These are phyloP conservation scores for Chymomyza amoena DNA, from an alignment of 2,888 invertebrate species.

Conservation along the genomic window DNA sequence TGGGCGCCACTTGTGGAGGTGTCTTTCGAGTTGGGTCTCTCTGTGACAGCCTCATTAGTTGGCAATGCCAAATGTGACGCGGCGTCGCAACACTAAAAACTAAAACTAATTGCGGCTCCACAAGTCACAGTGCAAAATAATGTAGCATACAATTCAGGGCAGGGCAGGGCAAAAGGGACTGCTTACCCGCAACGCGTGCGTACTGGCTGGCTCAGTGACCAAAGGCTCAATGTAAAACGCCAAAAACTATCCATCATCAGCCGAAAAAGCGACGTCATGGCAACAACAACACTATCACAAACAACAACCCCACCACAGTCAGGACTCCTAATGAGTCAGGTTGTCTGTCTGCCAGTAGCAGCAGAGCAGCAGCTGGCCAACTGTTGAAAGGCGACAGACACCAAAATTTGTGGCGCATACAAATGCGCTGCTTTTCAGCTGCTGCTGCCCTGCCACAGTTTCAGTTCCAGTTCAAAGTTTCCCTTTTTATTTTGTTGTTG, in stretches of 20 bases:
- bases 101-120: slow-evolving; percentile 40
- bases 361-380: slow-evolving; percentile 25
- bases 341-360: slow-evolving; percentile 16
- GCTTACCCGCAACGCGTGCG: slow-evolving; percentile 67
- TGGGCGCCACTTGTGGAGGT: slow-evolving; percentile 2
- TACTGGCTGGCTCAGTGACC: slow-evolving; percentile 44
- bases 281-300: too few species aligned
- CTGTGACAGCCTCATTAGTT: slow-evolving; percentile 49
- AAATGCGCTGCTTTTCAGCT: slow-evolving; percentile 16
- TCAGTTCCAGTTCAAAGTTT: too few species aligned
- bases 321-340: slow-evolving; percentile 44
- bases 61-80: not conserved
- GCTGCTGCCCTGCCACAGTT: not conserved
- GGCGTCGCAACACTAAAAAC: slow-evolving; percentile 4
- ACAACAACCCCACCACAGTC: slow-evolving; percentile 7
- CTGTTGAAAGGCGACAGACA: slow-evolving; percentile 35
- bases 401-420: slow-evolving; percentile 13
- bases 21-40: not conserved
- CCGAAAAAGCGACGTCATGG: slow-evolving; percentile 6
- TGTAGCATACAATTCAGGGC: slow-evolving; percentile 46
- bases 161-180: too few species aligned
- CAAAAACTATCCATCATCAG: slow-evolving; percentile 64
- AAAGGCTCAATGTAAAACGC: slow-evolving; percentile 39
- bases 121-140: slow-evolving; percentile 18
- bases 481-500: not conserved